Conservation (phyloP, 53 echinoderm and acorn worm genomes). For the Antedon mediterranea region DNA sequence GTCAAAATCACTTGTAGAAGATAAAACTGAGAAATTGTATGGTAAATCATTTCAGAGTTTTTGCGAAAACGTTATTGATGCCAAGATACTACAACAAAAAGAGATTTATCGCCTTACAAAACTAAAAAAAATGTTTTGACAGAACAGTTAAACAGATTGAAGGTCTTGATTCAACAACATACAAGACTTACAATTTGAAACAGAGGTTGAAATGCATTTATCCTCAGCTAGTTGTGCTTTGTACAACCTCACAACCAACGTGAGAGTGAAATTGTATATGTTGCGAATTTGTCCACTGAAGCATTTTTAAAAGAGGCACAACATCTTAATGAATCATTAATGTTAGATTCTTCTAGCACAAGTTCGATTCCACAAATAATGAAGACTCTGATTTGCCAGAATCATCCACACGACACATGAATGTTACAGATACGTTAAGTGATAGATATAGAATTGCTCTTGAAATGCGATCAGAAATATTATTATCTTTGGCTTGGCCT, state of each 20-base stretch:
- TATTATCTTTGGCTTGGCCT: constrained; percentile 26
- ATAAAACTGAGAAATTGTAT: too few relatives aligned
- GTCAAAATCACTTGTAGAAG: too few relatives aligned
- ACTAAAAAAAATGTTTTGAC: constrained; percentile 15
- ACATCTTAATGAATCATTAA: background rate
- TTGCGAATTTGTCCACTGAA: constrained; percentile 4
- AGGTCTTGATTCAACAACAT: constrained; percentile 9
- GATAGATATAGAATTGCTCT: constrained; percentile 21
- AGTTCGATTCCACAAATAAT: constrained; percentile 4
- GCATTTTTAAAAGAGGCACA: background rate
- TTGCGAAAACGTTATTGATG: constrained; percentile 13
- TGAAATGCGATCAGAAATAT: constrained; percentile 1
- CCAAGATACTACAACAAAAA: constrained; percentile 14
- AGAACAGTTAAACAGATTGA: constrained; percentile 21
- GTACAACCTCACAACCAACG: background rate
- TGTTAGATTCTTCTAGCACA: background rate
- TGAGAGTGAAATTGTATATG: constrained; percentile 6
- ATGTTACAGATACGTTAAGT: background rate
- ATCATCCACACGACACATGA: background rate
- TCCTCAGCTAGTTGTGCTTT: constrained; percentile 4
- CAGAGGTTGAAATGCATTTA: constrained; percentile 1
- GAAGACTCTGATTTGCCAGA: background rate
- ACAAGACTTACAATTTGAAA: constrained; percentile 8
- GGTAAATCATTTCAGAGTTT: constrained; percentile 8
- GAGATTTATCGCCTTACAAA: constrained; percentile 12